phyloP scores from a whole-genome alignment of 2,113 vertebrate species.

The Urocolius indicus region DNA sequence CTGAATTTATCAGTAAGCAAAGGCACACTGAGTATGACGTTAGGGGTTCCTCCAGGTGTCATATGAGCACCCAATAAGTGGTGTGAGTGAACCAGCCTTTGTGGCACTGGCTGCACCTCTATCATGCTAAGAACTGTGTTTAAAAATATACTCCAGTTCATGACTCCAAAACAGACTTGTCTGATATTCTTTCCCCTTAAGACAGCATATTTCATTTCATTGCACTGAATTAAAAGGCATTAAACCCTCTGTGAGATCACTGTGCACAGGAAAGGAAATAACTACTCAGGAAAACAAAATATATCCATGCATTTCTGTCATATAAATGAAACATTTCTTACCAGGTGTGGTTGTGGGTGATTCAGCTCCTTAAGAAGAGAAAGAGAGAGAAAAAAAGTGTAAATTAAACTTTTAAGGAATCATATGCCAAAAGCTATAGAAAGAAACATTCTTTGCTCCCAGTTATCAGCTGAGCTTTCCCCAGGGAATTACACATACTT shows the following conservation, averaged over 20 bases:
- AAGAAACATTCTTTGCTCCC: background rate
- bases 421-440: background rate
- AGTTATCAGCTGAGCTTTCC: background rate
- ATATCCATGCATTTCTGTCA: background rate
- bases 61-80: background rate
- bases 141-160: background rate
- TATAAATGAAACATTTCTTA: conserved; percentile 63
- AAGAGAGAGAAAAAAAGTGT: background rate
- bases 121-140: background rate
- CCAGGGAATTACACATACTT: background rate
- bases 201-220: background rate
- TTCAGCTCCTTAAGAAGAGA: conserved; percentile 32
- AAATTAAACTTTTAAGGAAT: background rate
- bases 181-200: background rate
- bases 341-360: fast-evolving
- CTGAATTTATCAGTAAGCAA: background rate
- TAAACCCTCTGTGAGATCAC: background rate
- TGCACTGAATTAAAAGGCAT: background rate
- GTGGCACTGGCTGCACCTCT: background rate
- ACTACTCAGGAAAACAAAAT: background rate
- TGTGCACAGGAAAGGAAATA: background rate
- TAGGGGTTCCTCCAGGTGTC: background rate
- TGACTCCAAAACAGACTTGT: background rate
- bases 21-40: fast-evolving
- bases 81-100: background rate